phyloP scores from a whole-genome alignment of 2,113 vertebrate genomes.

The Melierax canorus region DNA sequence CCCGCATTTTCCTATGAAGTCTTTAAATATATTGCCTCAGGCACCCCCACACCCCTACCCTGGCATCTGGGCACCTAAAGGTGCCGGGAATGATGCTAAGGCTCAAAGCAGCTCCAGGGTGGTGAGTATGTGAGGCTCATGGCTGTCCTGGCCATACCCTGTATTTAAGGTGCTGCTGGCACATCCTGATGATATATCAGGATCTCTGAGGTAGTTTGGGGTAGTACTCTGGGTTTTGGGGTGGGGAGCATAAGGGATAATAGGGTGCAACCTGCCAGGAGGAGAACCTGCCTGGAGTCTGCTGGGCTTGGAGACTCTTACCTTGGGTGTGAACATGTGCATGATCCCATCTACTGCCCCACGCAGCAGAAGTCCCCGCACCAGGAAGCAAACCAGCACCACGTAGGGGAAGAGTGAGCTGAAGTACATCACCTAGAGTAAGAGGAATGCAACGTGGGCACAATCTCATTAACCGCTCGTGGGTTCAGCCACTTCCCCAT shows the following conservation, averaged over 20 bases:
- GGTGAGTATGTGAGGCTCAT: rapidly evolving
- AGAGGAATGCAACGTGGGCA: not conserved
- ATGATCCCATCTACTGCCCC: conserved; percentile 93
- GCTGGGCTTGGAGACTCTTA: conserved; percentile 55
- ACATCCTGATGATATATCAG: not conserved
- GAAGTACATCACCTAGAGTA: conserved; percentile 96
- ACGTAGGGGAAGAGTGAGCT: conserved; percentile 97
- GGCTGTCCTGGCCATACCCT: not conserved
- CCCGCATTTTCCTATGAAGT: not conserved
- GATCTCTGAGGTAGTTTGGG: rapidly evolving
- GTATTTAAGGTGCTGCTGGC: not conserved
- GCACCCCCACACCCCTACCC: not conserved
- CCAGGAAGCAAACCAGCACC: conserved; percentile 97
- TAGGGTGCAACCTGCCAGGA: rapidly evolving
- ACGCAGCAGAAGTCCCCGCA: conserved; percentile 88
- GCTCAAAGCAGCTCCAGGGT: not conserved
- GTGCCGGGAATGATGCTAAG: not conserved
- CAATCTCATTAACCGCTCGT: rapidly evolving
- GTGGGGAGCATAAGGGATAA: not conserved
- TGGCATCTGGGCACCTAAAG: not conserved
- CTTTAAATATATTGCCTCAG: not conserved
- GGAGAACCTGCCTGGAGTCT: not conserved
- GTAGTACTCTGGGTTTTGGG: not conserved
- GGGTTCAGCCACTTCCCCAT: not conserved
- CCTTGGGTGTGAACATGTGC: conserved; percentile 99